Percentiles rank a stretch among this genome's conserved stretches.
Evolutionary conservation across 2,888 invertebrate genomes (phyloP).

Genomic region (Polylopha cassiicola): DNA sequence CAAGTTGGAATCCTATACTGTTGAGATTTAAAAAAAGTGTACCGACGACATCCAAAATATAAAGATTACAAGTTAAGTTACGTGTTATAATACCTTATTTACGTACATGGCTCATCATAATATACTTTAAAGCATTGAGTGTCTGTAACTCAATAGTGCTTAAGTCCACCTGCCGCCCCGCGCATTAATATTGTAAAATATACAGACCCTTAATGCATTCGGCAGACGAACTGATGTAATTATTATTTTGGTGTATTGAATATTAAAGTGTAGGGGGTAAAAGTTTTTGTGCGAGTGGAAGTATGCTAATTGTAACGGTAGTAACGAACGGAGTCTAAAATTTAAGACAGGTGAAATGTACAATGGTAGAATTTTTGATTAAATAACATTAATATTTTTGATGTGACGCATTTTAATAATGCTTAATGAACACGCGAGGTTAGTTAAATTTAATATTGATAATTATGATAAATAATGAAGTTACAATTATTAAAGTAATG

Average conservation of each 20-base stretch:
- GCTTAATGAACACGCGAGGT: background rate
- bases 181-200: constrained; percentile 66
- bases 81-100: constrained; percentile 48
- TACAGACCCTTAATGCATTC: constrained; percentile 63
- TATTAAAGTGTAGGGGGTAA: constrained; percentile 62
- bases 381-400: constrained; percentile 31
- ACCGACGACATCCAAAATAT: constrained; percentile 26
- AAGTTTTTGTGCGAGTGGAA: constrained; percentile 57
- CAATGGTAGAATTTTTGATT: constrained; percentile 60
- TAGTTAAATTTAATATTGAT: too few relatives aligned
- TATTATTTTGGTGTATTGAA: constrained; percentile 74
- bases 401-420: constrained; percentile 11
- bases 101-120: constrained; percentile 45
- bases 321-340: constrained; percentile 49
- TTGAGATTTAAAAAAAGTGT: constrained; percentile 31
- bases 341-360: constrained; percentile 54
- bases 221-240: constrained; percentile 61
- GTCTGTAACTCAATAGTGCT: constrained; percentile 63
- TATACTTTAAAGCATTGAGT: constrained; percentile 47
- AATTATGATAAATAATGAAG: too few relatives aligned
- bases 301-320: constrained; percentile 57
- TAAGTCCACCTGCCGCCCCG: constrained; percentile 58
- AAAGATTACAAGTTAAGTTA: constrained; percentile 25
- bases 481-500: too few relatives aligned
- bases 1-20: constrained; percentile 34